These are phyloP conservation scores for Agrotis clavis DNA, from an alignment of 2,888 invertebrate genomes.

Conservation along the genomic window DNA sequence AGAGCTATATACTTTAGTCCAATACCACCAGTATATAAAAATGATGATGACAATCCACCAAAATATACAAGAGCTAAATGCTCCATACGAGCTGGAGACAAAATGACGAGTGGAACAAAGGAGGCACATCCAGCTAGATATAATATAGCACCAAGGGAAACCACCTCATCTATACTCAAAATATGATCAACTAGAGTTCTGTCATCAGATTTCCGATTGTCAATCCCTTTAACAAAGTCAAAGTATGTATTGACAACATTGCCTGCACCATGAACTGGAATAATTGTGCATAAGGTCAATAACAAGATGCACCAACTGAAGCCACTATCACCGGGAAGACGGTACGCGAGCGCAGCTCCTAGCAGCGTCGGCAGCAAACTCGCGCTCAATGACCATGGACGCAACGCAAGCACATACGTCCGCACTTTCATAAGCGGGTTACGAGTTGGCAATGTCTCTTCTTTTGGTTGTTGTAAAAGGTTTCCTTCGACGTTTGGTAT, in stretches of 20 bases:
- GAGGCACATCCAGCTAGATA: slow-evolving; percentile 97
- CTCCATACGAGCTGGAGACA: slow-evolving; percentile 98
- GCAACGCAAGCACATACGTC: slow-evolving; percentile 96
- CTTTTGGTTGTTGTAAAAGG: slow-evolving; percentile 85
- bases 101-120: slow-evolving; percentile 94
- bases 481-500: slow-evolving; percentile 84
- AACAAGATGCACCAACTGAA: slow-evolving; percentile 95
- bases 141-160: slow-evolving; percentile 96
- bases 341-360: slow-evolving; percentile 97
- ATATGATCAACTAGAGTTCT: slow-evolving; percentile 98
- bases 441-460: slow-evolving; percentile 77
- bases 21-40: slow-evolving; percentile 99
- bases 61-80: slow-evolving; percentile 98
- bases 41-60: slow-evolving; percentile 98
- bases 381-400: slow-evolving; percentile 98
- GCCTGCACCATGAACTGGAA: slow-evolving; percentile 98
- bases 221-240: slow-evolving; percentile 98
- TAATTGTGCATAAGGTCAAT: slow-evolving; percentile 96
- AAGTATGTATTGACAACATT: slow-evolving; percentile 99
- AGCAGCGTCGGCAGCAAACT: slow-evolving; percentile 97
- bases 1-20: slow-evolving; percentile 98
- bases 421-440: slow-evolving; percentile 96
- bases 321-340: slow-evolving; percentile 93
- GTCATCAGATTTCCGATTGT: slow-evolving; percentile 98
- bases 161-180: slow-evolving; percentile 93